phyloP scores from a whole-genome alignment of 2,888 invertebrate species.

The Hydrotaea diabolus region DNA sequence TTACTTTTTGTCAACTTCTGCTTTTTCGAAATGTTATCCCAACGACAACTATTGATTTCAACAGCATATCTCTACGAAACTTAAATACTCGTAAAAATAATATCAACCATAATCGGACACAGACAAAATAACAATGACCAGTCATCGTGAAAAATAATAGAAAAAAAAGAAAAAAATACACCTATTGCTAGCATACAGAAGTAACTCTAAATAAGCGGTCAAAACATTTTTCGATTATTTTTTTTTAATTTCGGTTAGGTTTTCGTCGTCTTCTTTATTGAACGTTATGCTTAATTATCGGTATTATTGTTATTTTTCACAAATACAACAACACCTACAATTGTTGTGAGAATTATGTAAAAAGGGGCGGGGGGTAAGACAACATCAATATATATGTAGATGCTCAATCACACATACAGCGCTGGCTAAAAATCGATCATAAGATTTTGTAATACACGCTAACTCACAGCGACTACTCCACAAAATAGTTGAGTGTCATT shows the following conservation, averaged over 20 bases:
- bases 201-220: constrained; percentile 1
- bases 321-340: neutral
- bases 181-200: constrained; percentile 30
- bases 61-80: constrained; percentile 47
- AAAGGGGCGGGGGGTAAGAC: no score
- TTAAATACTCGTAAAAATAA: constrained; percentile 21
- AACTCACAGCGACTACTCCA: constrained; percentile 22
- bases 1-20: no score
- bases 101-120: constrained; percentile 6
- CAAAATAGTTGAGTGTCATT: constrained; percentile 51
- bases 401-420: neutral
- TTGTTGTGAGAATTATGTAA: constrained; percentile 62
- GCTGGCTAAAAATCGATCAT: neutral
- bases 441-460: constrained; percentile 43
- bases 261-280: constrained; percentile 31
- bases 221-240: constrained; percentile 10
- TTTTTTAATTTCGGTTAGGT: constrained; percentile 23
- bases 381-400: constrained; percentile 10
- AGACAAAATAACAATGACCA: constrained; percentile 41
- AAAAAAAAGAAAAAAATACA: constrained; percentile 5
- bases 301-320: constrained; percentile 52
- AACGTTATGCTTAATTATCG: constrained; percentile 47
- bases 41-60: constrained; percentile 67
- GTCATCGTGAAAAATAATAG: neutral
- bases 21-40: no score